Base-by-base conservation (phyloP, 2,797 vertebrate species). In the Myotis planiceps region DNA sequence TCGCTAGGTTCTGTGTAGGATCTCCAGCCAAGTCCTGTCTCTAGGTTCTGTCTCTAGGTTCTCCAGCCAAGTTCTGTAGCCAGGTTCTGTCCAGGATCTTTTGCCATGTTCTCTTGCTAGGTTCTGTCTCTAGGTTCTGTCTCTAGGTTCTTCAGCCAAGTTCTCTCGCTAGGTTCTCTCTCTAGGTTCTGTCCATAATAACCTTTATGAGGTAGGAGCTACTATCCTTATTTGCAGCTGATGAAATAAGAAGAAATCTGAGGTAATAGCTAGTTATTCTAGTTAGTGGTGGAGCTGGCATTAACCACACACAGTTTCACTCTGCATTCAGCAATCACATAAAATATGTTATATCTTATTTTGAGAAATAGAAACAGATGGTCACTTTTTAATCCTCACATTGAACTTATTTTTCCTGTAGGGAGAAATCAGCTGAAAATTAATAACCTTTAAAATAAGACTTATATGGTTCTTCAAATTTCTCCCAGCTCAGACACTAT, bases 361-460 rank as follows among this genome's bases (percentile, higher is more conserved):
- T 81, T 82, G 45, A 60, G 65, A 91, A 90, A 25, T 60, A 69
- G 34, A 68, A 89, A 84, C 10, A 93, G 47, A 69, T 80, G 80
- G 27, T 69, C 65, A 84, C 9, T 51, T 86, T 78, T 89, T 25
- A 88, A 82, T 78, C 27, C 78, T 66, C 0, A 19, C 0, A 32
- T 25, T 66, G 9, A 92, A 74, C 25, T 53, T 69, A 49, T 34
- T 92, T 68, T 80, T 95, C 29, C 12, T 63, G 37, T 79, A 16
- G 2, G 45, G 53, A 86, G 49, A 96, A 89, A 72, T 80, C 27
- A 85, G 15, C 16, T 76, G 10, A 81, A 96, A 96, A 93, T 58
- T 66, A 88, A 87, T 83, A 83, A 23, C 32, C 51, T 84, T 95
- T 84, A 45, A 91, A 97, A 51, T 66, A 76, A 74, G 42, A 92